Base-by-base conservation (phyloP, 2,888 invertebrate species). In the Zygothrica quintamaculata region DNA sequence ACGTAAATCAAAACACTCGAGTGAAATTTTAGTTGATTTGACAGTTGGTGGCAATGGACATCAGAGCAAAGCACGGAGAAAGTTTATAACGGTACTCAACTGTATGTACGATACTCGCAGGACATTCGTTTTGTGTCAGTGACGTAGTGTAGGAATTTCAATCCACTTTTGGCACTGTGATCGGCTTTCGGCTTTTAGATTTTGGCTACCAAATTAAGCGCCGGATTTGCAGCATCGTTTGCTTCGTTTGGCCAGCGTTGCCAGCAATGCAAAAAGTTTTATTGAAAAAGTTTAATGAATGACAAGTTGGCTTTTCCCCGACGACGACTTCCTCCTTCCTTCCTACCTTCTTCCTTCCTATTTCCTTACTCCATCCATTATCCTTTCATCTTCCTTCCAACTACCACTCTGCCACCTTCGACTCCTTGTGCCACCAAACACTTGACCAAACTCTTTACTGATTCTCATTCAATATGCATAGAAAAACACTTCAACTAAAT, bases 261-360 rank as follows among this genome's bases (percentile, higher is more conserved):
- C 39, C 74, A 47, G 53, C 39, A 51, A 57, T 46, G 76, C 33
- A 64, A 85, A n/a, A 81, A 81, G 81, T 81, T 86, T 86, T 81
- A 81, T 81, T 81, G 86, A 84, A 81, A 81, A 81, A 81, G 84
- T 81, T 81, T 79, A 67, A 86, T 84, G 80, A 84, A 84, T 84
- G 84, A 74, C 68, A 84, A 71, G 64, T 71, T 74, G 66, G 62
- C 68, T 60, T 42, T 50, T 46, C 57, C 53, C 18, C 16, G 37
- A 33, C 9, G 31, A 40, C 43, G 11, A 25, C 5, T 22, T 5
- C n/a, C 15, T n/a, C 9, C 25, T 40, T 43, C 18, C 37, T 7
- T 0, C 12, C 6, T 0, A n/a, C n/a, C n/a, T 39, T 3, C 18
- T 6, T 6, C 31, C 31, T 18, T 0, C 3, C 11, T 33, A 9